Base-by-base conservation (phyloP, 2,888 invertebrate species). In the Dinocampus coccinellae region DNA sequence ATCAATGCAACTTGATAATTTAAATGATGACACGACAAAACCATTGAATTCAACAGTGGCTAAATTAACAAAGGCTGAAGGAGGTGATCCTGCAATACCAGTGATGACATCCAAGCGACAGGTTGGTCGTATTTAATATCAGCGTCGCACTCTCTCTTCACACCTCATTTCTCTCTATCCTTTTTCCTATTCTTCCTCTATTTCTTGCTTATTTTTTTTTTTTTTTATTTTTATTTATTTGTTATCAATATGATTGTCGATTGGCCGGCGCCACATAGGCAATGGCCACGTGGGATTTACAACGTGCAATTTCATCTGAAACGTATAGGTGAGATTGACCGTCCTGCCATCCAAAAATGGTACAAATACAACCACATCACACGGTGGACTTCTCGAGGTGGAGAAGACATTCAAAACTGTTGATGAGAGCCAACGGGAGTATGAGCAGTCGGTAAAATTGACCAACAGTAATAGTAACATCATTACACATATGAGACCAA, bases 321-420 rank as follows among this genome's bases (percentile, higher is more conserved):
- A 88, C 90, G 3, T 47, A 47, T 84, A 87, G 87, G 91, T 93
- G 39, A 89, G 91, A 60, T 88, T 94, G 81, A 94, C 93, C 29
- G 94, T 94, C n/a, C 86, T 94, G 71, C 94, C 94, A 10, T 91
- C 92, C 13, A 81, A 89, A 67, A 91, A 92, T 79, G 90, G 90
- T 73, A 90, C 91, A 52, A 88, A 88, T 77, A 88, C 88, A n/a
- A 89, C 87, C 10, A 90, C 90, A 9, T 93, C 93, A 0, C 94
- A 94, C 80, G 93, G 93, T 11, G 94, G 94, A 11, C 84, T 94
- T 67, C 86, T 94, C 61, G 94, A 94, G 86, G 94, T 94, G 10
- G 93, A 94, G 80, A 91, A 91, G 57, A 92, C 92, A 75, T 92
- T 92, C 81, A 90, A 93, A 84, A 92, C 92, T 16, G 92, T 93